Conservation (phyloP, 2,797 vertebrate genomes). For the Chlorospingus flavigularis region DNA sequence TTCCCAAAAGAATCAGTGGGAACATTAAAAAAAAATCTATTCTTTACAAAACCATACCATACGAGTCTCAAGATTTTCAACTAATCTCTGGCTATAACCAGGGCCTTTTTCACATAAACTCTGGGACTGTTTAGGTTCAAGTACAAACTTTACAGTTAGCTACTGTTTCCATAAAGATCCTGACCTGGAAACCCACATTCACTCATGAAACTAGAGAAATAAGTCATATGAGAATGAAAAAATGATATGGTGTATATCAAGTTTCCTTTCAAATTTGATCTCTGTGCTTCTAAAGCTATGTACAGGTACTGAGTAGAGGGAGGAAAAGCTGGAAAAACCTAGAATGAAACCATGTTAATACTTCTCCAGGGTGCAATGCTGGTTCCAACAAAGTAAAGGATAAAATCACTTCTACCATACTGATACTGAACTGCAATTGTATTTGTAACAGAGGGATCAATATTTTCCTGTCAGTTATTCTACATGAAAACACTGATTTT, state of each 20-base stretch:
- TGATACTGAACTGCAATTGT: not conserved
- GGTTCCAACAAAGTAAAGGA: not conserved
- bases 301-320: not conserved
- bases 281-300: not conserved
- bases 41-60: not conserved
- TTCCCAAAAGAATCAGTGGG: not conserved
- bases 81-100: slow-evolving; percentile 21
- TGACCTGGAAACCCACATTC: slow-evolving; percentile 17
- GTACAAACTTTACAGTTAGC: slow-evolving; percentile 38
- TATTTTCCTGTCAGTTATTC: not conserved
- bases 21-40: not conserved
- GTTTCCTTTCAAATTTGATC: not conserved
- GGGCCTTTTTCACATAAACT: slow-evolving; percentile 29
- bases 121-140: slow-evolving; percentile 2
- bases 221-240: not conserved
- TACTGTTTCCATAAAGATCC: slow-evolving; percentile 34
- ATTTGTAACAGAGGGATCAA: not conserved
- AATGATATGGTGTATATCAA: not conserved
- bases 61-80: not conserved
- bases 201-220: not conserved
- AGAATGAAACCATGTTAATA: not conserved
- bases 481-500: not conserved
- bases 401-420: not conserved
- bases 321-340: not conserved
- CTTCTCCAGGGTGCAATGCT: not conserved